phyloP scores from a whole-genome alignment of 2,888 invertebrate genomes.

The Drosophila subquinaria region DNA sequence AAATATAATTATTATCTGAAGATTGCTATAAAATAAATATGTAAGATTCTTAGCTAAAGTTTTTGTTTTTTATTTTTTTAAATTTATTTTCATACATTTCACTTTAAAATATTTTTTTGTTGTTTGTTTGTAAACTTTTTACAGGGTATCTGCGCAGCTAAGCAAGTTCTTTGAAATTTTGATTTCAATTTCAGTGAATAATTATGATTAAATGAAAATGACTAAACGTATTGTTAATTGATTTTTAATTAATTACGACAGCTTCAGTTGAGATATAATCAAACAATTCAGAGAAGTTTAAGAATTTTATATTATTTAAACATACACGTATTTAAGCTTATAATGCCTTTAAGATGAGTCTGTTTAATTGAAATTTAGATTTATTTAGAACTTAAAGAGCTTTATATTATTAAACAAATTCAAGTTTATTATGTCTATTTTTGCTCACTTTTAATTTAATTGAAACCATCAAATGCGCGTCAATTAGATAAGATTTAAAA shows the following conservation, averaged over 20 bases:
- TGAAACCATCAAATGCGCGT: conserved; percentile 28
- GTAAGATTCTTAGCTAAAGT: too few relatives aligned
- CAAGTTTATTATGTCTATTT: conserved; percentile 1
- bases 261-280: not conserved
- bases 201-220: conserved; percentile 26
- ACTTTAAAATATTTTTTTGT: too few relatives aligned
- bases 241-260: conserved; percentile 14
- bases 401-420: conserved; percentile 2
- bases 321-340: not conserved
- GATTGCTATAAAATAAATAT: too few relatives aligned
- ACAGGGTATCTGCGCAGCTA: not conserved
- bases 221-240: conserved; percentile 26
- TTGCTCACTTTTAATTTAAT: not conserved
- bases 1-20: too few relatives aligned
- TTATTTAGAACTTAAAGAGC: not conserved
- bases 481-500: conserved; percentile 47
- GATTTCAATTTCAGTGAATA: not conserved
- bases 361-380: not conserved
- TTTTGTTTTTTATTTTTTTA: not conserved
- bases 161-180: not conserved
- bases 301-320: not conserved
- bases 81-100: not conserved
- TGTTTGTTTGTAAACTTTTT: not conserved
- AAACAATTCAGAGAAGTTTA: not conserved
- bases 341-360: conserved; percentile 4